phyloP scores from a whole-genome alignment of 2,797 vertebrate species.

The Momotus momota region DNA sequence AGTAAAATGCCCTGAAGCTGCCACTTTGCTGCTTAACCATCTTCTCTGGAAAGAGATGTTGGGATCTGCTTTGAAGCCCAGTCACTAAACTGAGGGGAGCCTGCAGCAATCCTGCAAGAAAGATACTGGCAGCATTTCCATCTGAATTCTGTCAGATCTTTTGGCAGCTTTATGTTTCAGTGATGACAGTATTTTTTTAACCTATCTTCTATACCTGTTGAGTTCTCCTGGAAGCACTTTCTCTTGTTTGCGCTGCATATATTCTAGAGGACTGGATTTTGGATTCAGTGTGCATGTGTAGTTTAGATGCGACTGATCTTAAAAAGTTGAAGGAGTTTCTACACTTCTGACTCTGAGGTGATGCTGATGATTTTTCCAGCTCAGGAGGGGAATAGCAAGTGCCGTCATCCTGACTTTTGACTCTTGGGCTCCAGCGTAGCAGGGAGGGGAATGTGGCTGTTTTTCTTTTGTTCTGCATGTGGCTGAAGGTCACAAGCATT shows the following conservation, averaged over 20 bases:
- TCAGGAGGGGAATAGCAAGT: background rate
- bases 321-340: background rate
- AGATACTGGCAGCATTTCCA: slow-evolving; percentile 10
- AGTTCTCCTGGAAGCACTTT: slow-evolving; percentile 19
- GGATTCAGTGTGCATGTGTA: background rate
- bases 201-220: slow-evolving; percentile 9
- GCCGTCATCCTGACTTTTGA: background rate
- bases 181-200: background rate
- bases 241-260: background rate
- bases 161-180: slow-evolving; percentile 26
- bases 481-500: accelerated
- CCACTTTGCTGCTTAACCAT: background rate
- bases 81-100: background rate
- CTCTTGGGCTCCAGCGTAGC: background rate
- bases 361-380: background rate
- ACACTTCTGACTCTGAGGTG: background rate
- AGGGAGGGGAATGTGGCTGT: background rate
- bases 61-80: background rate
- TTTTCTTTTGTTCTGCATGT: background rate
- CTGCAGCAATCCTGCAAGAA: slow-evolving; percentile 10
- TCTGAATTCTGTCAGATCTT: background rate
- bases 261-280: background rate
- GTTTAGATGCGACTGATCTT: background rate
- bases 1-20: slow-evolving; percentile 35
- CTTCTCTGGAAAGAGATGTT: background rate